Base-by-base conservation (phyloP, 1,140 invertebrate species). In the Lepidurus couesii region DNA sequence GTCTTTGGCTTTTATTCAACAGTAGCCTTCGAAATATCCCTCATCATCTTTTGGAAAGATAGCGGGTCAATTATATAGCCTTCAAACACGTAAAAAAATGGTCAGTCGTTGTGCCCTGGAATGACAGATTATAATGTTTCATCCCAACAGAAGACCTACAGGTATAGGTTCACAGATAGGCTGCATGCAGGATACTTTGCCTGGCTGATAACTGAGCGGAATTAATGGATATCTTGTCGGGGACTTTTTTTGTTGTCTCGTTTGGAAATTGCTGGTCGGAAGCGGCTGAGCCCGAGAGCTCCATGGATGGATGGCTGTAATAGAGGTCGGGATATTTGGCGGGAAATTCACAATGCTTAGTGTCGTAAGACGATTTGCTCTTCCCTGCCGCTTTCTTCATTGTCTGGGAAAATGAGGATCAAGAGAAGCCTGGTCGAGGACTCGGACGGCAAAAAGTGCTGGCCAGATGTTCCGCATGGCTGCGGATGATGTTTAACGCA, bases 261-360 rank as follows among this genome's bases (percentile, higher is more conserved):
- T 65, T 65, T 10, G 53, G 13, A 65, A 65, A 65, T 65, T 65
- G 53, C 21, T 65, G 53, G 53, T 65, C 53, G 13, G 53, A 65
- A 65, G 53, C 53, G 16, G 53, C 16, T 65, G 9, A 4, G 53
- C 53, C 53, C 21, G 53, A 21, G 13, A 21, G 21, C 53, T 65
- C 21, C 53, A 65, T 21, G 53, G 53, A 65, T 65, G 53, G 53
- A 7, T 65, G 16, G 53, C 7, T 65, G 53, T 65, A 65, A 65
- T 65, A 13, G 16, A 65, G 21, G 53, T 13, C 4, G 53, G 21
- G 53, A 16, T 16, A 65, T 65, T 65, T 65, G 53, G 53, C 53
- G 53, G 53, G 53, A 65, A 65, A 21, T 65, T 65, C 53, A 16
- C 6, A 21, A 34, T 34, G 34, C 34, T 34, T 34, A 34, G 34